A percentile compares a stretch with the other conserved stretches of the same genome.
Conservation (phyloP, 2,113 vertebrate genomes). For the Chloropsis hardwickii region DNA sequence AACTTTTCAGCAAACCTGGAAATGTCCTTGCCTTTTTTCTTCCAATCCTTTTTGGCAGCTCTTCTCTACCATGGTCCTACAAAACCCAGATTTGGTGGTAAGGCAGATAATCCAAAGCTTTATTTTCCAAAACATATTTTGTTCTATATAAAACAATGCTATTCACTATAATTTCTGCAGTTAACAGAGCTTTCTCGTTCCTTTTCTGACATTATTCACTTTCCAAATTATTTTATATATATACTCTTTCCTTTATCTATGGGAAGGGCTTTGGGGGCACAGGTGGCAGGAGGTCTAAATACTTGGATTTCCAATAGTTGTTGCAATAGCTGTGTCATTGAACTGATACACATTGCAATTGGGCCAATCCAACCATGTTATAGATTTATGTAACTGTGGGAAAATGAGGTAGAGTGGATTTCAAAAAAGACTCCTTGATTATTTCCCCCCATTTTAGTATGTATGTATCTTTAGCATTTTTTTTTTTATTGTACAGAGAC, state of each 20-base stretch:
- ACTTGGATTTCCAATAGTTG: neutral
- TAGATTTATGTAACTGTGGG: neutral
- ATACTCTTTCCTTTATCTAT: too few species aligned
- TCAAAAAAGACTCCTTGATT: neutral
- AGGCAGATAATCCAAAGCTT: neutral
- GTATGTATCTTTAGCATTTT: neutral
- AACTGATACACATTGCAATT: too few species aligned
- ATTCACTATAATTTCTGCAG: neutral
- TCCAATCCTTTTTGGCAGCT: neutral
- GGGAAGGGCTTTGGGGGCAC: neutral
- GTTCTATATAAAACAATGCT: neutral
- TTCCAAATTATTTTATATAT: neutral
- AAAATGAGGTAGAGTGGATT: neutral
- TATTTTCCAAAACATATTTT: neutral
- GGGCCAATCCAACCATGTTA: neutral
- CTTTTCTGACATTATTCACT: neutral
- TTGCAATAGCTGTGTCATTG: neutral
- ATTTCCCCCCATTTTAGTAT: accelerated
- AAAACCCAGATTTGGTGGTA: neutral
- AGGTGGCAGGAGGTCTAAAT: neutral
- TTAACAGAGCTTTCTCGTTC: neutral
- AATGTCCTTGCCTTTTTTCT: neutral
- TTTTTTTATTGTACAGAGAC: neutral
- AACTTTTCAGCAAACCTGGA: neutral
- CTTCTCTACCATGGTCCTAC: neutral